Conservation (phyloP, 2,888 invertebrate genomes). For the Loripinus fragilis region DNA sequence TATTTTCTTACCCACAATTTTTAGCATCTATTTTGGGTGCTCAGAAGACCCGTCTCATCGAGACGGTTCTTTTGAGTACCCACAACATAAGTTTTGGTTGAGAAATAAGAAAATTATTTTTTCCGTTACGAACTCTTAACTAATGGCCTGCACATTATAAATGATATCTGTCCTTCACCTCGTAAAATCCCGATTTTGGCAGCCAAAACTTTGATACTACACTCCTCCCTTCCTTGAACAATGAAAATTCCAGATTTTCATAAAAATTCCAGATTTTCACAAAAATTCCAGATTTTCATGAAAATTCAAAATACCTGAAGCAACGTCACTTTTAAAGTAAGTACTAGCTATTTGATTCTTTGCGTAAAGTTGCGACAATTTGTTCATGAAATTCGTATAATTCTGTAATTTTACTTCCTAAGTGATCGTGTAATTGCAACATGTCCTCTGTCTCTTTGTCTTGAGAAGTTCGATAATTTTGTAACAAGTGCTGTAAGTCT, state of each 20-base stretch:
- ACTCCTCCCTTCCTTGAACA: no score
- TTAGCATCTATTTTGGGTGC: no score
- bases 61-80: no score
- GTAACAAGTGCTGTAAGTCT: constrained; percentile 73
- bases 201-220: no score
- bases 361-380: constrained; percentile 72
- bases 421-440: constrained; percentile 73
- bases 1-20: no score
- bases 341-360: constrained; percentile 73
- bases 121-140: no score
- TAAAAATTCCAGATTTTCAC: background rate
- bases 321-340: background rate
- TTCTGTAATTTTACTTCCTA: constrained; percentile 79
- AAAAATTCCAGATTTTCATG: background rate
- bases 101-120: no score
- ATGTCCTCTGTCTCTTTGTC: constrained; percentile 75
- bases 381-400: constrained; percentile 79
- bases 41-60: no score
- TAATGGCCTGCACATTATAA: no score
- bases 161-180: no score
- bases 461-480: constrained; percentile 63
- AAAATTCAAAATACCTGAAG: background rate
- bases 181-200: no score
- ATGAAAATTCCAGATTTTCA: background rate
- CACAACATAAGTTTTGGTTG: no score